Evolutionary conservation across 2,888 invertebrate genomes (phyloP).

Genomic region (Brachyptera putata): DNA sequence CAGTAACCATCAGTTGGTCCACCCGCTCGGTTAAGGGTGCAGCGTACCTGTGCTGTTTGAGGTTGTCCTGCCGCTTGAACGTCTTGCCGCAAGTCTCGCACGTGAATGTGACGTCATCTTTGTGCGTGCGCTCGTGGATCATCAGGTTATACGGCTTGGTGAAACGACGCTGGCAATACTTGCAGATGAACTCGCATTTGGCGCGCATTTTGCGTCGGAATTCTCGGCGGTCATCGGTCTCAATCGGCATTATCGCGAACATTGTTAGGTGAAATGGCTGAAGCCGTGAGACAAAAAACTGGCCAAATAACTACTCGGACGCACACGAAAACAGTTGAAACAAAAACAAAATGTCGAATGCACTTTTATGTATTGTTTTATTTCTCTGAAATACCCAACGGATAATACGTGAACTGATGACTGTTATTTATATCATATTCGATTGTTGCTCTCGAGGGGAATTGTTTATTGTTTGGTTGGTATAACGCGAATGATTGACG

Average conservation of each 20-base stretch:
- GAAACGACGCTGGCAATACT: conserved; percentile 95
- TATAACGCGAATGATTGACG: neutral
- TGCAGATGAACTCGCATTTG: conserved; percentile 98
- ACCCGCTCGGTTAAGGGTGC: too few relatives aligned
- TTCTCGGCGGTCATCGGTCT: conserved; percentile 81
- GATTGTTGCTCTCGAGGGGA: too few relatives aligned
- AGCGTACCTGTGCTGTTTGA: conserved; percentile 88
- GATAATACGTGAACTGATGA: too few relatives aligned
- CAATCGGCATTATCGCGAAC: conserved; percentile 88
- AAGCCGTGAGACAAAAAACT: conserved; percentile 4
- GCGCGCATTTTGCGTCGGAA: conserved; percentile 84
- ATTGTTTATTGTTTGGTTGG: neutral
- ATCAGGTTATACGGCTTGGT: conserved; percentile 98
- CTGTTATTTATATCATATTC: too few relatives aligned
- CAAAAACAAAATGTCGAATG: too few relatives aligned
- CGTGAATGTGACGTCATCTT: conserved; percentile 93
- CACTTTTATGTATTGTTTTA: too few relatives aligned
- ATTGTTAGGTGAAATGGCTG: conserved; percentile 54
- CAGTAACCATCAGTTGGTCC: too few relatives aligned
- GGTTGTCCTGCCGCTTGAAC: conserved; percentile 95
- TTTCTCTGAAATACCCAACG: too few relatives aligned
- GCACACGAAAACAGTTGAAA: too few relatives aligned
- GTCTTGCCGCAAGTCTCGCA: conserved; percentile 98
- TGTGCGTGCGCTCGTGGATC: conserved; percentile 98
- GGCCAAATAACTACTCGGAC: too few relatives aligned